Evolutionary conservation across 2,888 invertebrate species (phyloP), one percentile per base, ranked within the genome.

Genomic region (Eupithecia vulgata): DNA sequence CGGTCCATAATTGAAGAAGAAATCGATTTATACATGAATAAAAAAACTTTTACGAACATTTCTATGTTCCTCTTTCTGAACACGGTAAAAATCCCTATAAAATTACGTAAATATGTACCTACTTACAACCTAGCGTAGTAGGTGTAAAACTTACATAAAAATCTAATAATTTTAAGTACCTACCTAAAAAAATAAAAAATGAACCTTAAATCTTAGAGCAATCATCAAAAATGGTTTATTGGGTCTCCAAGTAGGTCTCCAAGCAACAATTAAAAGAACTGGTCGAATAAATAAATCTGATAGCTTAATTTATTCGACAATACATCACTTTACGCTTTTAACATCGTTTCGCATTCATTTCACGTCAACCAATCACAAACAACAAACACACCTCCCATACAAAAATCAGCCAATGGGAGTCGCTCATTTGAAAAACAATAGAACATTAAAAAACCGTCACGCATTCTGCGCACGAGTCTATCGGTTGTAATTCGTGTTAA

Each of bases 401-500:
- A 80, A 80, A 79, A 81, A 83, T 85, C 77, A 75, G 70, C 94
- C 94, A 94, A 93, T 94, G 81, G 81, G 79, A 78, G 69, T 34
- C 73, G 80, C 78, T 76, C 82, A 87, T 93, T 94, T 93, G 93
- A 94, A 94, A 94, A 93, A 94, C 94, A 94, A 94, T 94, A 94
- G 94, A 91, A 85, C 88, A 88, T 94, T 91, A 94, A 94, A 94
- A 93, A 88, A 87, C 79, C 91, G 93, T 94, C 91, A 93, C 90
- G 91, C 88, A 81, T 84, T 86, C 83, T 87, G 91, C 91, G 90
- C 91, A 84, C 81, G 91, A 86, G 81, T 84, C 84, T 84, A 79
- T 71, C 48, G 76, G 83, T 78, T 85, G 84, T 87, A 89, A 88
- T 90, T 88, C 88, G 89, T 90, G 82, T 83, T 84, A 81, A 83